These are phyloP conservation scores for Eupithecia tripunctaria DNA, from an alignment of 2,888 invertebrate species.

Conservation along the genomic window DNA sequence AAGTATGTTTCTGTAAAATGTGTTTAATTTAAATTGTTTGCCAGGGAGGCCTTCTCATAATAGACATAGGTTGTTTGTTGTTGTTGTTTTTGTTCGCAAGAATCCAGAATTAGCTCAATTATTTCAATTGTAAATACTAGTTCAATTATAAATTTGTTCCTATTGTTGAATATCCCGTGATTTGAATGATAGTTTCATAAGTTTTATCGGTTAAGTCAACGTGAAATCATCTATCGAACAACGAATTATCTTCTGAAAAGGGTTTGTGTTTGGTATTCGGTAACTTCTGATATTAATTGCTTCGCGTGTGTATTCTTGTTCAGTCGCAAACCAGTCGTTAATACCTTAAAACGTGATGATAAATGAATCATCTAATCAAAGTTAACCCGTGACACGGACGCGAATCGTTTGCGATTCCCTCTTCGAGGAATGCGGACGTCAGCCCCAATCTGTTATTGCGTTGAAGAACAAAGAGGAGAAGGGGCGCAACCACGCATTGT, in stretches of 20 bases:
- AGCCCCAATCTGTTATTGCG: constrained; percentile 7
- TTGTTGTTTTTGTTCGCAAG: no score
- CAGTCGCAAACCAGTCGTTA: no score
- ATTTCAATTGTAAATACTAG: no score
- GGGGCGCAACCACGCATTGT: neutral
- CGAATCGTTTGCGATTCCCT: neutral
- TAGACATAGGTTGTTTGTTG: no score
- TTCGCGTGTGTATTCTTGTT: neutral
- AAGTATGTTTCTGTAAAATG: no score
- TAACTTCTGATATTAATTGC: neutral
- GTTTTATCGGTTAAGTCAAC: neutral
- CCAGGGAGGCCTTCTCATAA: no score
- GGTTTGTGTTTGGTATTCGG: no score
- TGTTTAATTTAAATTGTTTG: no score
- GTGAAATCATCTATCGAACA: no score
- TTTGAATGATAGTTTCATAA: neutral
- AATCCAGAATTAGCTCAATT: no score
- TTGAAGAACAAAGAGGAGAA: constrained; percentile 16
- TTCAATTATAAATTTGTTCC: no score
- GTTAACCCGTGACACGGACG: neutral
- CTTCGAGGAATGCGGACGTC: constrained; percentile 20
- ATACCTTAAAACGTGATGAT: neutral
- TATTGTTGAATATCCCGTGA: neutral
- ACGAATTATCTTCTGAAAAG: no score
- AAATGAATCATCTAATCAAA: neutral